Percentiles rank a stretch among this genome's conserved stretches.
Evolutionary conservation across 2,888 invertebrate genomes (phyloP).

Genomic region (Conus canariensis): DNA sequence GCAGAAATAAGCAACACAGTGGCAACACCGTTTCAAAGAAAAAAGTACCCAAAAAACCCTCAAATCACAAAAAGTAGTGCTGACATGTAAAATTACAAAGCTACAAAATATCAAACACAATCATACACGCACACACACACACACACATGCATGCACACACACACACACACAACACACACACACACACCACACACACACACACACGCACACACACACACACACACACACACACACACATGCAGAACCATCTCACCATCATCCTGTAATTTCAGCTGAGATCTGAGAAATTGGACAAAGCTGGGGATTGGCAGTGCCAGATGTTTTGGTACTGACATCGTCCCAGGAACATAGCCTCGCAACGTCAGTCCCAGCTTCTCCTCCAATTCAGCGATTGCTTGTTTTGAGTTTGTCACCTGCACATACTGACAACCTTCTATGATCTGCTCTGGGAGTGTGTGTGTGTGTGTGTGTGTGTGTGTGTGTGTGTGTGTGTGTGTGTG

Average conservation of each 20-base stretch:
- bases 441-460: neutral
- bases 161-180: slow-evolving; percentile 1
- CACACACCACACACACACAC: slow-evolving; percentile 1
- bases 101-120: too few relatives aligned
- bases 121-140: too few relatives aligned
- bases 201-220: neutral
- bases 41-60: too few relatives aligned
- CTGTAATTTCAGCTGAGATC: slow-evolving; percentile 63
- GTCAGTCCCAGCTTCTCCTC: slow-evolving; percentile 66
- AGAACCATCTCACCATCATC: slow-evolving; percentile 29
- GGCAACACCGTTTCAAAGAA: too few relatives aligned
- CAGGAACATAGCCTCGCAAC: slow-evolving; percentile 65
- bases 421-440: neutral
- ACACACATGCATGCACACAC: too few relatives aligned
- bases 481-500: too few relatives aligned
- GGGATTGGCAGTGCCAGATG: slow-evolving; percentile 65
- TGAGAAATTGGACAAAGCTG: slow-evolving; percentile 68
- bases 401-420: slow-evolving; percentile 63
- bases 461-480: too few relatives aligned
- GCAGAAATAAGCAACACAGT: too few relatives aligned
- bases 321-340: slow-evolving; percentile 71
- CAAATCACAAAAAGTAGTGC: too few relatives aligned
- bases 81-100: too few relatives aligned
- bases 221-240: neutral
- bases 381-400: slow-evolving; percentile 68